These are phyloP conservation scores for Peromyscus maniculatus DNA, from an alignment of 2,113 vertebrate species.

Conservation along the genomic window DNA sequence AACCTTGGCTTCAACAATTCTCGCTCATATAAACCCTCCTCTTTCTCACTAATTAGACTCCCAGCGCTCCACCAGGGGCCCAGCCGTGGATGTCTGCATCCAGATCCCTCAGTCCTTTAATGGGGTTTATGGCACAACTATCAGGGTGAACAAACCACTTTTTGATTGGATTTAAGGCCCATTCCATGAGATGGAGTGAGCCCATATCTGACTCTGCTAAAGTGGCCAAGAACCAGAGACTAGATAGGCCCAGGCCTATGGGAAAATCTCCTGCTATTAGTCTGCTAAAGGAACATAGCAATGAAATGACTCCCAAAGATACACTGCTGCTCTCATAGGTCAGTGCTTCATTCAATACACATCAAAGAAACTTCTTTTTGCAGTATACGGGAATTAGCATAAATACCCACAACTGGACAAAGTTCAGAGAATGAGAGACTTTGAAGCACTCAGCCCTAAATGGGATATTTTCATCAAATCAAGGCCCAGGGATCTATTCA, in stretches of 20 bases:
- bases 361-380: background rate
- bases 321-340: background rate
- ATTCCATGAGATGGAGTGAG: background rate
- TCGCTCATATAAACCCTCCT: too few relatives aligned
- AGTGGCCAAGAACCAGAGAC: background rate
- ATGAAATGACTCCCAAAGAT: background rate
- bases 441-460: background rate
- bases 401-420: background rate
- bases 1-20: too few relatives aligned
- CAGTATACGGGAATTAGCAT: background rate
- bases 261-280: background rate
- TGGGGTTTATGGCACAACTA: too few relatives aligned
- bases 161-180: background rate
- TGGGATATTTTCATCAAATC: background rate
- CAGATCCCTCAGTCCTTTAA: too few relatives aligned
- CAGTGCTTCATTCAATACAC: background rate
- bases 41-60: too few relatives aligned
- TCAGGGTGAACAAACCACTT: background rate
- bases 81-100: too few relatives aligned
- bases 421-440: background rate
- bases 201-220: background rate
- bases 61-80: too few relatives aligned
- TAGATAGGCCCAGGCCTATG: background rate
- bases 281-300: background rate
- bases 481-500: background rate